Evolutionary conservation across 2,797 vertebrate species (phyloP), one percentile per base, ranked within the genome.

Genomic region (Poecilia picta): DNA sequence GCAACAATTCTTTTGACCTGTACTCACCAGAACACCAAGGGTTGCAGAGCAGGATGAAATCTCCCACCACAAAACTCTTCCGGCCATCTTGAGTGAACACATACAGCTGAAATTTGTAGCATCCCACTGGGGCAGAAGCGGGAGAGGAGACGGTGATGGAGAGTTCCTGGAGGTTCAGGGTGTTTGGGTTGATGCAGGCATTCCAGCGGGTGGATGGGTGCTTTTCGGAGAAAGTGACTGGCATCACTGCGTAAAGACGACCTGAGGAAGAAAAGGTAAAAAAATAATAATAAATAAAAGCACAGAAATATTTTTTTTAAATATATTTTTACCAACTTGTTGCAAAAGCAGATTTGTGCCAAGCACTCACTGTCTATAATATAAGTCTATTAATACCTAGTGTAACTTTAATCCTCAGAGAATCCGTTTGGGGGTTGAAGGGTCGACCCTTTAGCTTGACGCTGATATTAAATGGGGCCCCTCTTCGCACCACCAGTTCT

Each of bases 1-100:
- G 39, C 0, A 70, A 1, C 36, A 41, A 36, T 64, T 64, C 10
- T n/a, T 71, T 33, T n/a, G 20, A 4, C 20, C 25, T 13, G 1
- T 16, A 77, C 94, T 91, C 75, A 96, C 96, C 91, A 15, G 6
- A 49, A 78, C 94, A 95, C 95, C 95, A 96, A 68, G 96, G 95
- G 76, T 96, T 96, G 85, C 89, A 96, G 51, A 96, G 94, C 62
- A 96, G 85, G 39, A 77, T 83, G 57, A 96, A 94, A 59, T 76
- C 78, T 41, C 93, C 89, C 0, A 72, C 10, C 0, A 6, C 43
- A 4, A 28, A 72, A 51, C 6, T 74, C 79, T 4, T 84, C 33
- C 55, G 25, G 12, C 41, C 16, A 0, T 1, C 3, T 31, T n/a
- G 59, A 4, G 74, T 81, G 76, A 74, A 53, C 31, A 89, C 53